Evolutionary conservation across 2,888 invertebrate genomes (phyloP).

Genomic region (Drosophila paranaensis): DNA sequence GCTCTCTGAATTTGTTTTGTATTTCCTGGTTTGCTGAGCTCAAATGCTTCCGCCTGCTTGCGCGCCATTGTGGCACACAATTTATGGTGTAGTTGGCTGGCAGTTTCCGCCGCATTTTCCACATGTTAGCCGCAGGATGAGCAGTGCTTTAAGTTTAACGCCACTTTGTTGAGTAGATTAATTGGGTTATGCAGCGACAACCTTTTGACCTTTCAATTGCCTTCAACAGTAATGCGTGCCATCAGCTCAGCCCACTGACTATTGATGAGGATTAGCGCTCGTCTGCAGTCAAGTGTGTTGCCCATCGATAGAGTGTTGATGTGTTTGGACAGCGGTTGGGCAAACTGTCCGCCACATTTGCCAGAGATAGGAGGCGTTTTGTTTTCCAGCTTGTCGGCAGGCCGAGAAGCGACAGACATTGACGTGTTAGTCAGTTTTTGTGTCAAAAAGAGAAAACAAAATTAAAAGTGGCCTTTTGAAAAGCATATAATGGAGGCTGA

Average conservation of each 20-base stretch:
- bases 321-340: constrained; percentile 41
- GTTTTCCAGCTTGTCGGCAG: background rate
- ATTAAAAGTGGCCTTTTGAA: constrained; percentile 2
- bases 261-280: constrained; percentile 38
- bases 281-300: constrained; percentile 26
- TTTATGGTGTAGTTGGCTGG: constrained; percentile 67
- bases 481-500: constrained; percentile 29
- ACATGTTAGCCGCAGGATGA: constrained; percentile 50
- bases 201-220: constrained; percentile 58
- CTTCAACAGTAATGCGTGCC: constrained; percentile 31
- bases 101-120: constrained; percentile 71
- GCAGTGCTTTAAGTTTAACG: constrained; percentile 47
- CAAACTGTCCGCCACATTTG: constrained; percentile 18
- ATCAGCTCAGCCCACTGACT: constrained; percentile 31
- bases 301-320: constrained; percentile 40
- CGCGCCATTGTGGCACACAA: constrained; percentile 55
- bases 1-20: constrained; percentile 66
- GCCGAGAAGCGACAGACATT: background rate
- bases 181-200: constrained; percentile 50
- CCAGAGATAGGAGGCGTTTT: constrained; percentile 36
- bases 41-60: constrained; percentile 74
- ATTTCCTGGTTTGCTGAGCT: constrained; percentile 64
- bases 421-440: background rate
- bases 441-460: constrained; percentile 1
- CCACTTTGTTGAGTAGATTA: constrained; percentile 47